Percentiles rank a stretch among this genome's conserved stretches.
These are phyloP conservation scores for Poecilia velifera DNA, from an alignment of 2,797 vertebrate species.

Conservation along the genomic window DNA sequence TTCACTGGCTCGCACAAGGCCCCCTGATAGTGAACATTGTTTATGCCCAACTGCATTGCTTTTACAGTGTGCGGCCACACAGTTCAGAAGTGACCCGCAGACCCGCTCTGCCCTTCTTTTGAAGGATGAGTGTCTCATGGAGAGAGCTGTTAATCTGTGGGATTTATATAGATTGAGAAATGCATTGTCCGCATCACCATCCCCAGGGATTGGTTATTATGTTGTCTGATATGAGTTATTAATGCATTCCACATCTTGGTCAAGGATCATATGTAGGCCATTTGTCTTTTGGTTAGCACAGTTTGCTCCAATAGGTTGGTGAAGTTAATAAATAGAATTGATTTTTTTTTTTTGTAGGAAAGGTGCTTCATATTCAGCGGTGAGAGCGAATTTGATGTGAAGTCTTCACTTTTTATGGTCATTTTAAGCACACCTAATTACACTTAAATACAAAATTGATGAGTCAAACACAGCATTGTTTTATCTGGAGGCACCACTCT, in stretches of 20 bases:
- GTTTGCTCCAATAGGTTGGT: neutral
- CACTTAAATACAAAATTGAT: neutral
- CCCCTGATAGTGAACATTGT: constrained; percentile 39
- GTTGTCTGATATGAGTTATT: constrained; percentile 4
- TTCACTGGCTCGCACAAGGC: constrained; percentile 22
- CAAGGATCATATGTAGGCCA: constrained; percentile 4
- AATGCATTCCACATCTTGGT: neutral
- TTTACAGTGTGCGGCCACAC: constrained; percentile 15
- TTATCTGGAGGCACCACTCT: constrained; percentile 19
- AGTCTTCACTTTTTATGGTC: neutral
- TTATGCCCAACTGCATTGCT: constrained; percentile 28
- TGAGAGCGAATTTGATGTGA: neutral
- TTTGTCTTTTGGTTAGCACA: constrained; percentile 1
- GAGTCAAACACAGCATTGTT: constrained; percentile 4
- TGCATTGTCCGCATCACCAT: constrained; percentile 13
- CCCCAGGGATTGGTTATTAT: neutral
- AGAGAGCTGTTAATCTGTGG: constrained; percentile 4
- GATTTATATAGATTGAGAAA: constrained; percentile 17
- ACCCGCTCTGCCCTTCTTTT: constrained; percentile 19
- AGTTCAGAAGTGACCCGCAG: constrained; percentile 17
- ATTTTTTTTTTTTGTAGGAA: neutral
- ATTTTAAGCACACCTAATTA: neutral
- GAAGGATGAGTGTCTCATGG: constrained; percentile 4
- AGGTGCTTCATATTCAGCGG: neutral
- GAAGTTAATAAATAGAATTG: neutral